These are phyloP conservation scores for Dicranocentrus wangi DNA, from an alignment of 2,888 invertebrate species.

Conservation along the genomic window DNA sequence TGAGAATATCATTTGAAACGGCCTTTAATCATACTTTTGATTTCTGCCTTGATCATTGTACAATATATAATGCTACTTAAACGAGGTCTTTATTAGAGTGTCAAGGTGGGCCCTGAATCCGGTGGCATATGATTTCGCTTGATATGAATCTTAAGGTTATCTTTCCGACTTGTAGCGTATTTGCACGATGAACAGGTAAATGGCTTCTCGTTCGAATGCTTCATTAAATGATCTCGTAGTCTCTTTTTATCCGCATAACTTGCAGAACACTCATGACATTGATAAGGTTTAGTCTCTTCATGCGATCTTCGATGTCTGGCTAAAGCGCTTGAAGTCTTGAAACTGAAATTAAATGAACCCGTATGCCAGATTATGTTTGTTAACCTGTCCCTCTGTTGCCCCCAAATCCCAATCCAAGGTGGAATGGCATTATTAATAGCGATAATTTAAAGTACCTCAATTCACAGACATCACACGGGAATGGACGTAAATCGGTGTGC, in stretches of 20 bases:
- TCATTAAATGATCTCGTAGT: conserved; percentile 73
- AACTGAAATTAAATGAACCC: conserved; percentile 59
- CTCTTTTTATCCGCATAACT: conserved; percentile 73
- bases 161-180: conserved; percentile 70
- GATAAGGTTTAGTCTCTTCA: conserved; percentile 72
- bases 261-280: conserved; percentile 72
- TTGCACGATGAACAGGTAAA: conserved; percentile 72
- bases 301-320: conserved; percentile 73
- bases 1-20: too few relatives aligned
- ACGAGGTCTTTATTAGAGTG: too few relatives aligned
- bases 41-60: too few relatives aligned
- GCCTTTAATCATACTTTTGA: too few relatives aligned
- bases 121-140: conserved; percentile 68
- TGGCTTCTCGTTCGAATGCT: conserved; percentile 73
- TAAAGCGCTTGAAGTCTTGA: conserved; percentile 72
- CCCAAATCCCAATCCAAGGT: too few relatives aligned
- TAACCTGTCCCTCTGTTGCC: too few relatives aligned
- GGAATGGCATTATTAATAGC: too few relatives aligned
- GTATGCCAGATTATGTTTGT: too few relatives aligned
- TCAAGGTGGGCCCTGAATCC: conserved; percentile 23
- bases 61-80: too few relatives aligned
- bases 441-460: too few relatives aligned
- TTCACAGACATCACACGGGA: conserved; percentile 72
- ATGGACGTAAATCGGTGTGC: conserved; percentile 73
- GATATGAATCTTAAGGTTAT: conserved; percentile 71